Conservation (phyloP, 2,113 vertebrate genomes). For the Crotalus viridis region DNA sequence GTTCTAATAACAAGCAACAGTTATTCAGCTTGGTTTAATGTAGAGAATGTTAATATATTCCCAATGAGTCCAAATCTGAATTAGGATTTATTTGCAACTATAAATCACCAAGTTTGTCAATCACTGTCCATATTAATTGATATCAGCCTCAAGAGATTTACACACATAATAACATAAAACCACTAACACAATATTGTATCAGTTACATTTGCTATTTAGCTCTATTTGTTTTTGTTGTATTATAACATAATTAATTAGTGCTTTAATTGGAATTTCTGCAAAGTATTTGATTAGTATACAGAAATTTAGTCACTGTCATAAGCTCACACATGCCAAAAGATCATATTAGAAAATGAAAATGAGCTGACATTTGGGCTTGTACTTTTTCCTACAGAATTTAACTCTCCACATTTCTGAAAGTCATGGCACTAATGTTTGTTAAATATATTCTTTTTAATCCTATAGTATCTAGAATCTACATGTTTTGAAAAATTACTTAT, state of each 20-base stretch:
- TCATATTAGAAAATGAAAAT: background rate
- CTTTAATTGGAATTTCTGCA: slow-evolving; percentile 26
- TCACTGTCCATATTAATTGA: slow-evolving; percentile 22
- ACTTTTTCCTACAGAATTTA: slow-evolving; percentile 12
- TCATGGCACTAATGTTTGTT: background rate
- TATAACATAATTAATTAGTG: slow-evolving; percentile 33
- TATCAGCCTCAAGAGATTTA: slow-evolving; percentile 15
- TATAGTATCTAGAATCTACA: background rate
- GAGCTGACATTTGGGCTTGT: background rate
- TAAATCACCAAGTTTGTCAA: slow-evolving; percentile 13
- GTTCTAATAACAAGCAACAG: slow-evolving; percentile 26
- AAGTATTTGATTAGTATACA: slow-evolving; percentile 34
- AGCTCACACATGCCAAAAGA: slow-evolving; percentile 20
- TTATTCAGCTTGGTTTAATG: slow-evolving; percentile 16
- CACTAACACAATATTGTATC: slow-evolving; percentile 14
- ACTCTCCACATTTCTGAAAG: background rate
- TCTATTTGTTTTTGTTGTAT: slow-evolving; percentile 26
- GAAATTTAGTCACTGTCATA: slow-evolving; percentile 33
- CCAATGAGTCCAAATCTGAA: slow-evolving; percentile 30
- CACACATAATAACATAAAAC: slow-evolving; percentile 14
- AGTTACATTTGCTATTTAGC: background rate
- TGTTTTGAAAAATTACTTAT: background rate
- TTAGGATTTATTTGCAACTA: slow-evolving; percentile 24
- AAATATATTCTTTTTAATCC: background rate
- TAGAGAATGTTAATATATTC: slow-evolving; percentile 30